Base-by-base conservation (phyloP, 2,113 vertebrate genomes). In the Conger conger region DNA sequence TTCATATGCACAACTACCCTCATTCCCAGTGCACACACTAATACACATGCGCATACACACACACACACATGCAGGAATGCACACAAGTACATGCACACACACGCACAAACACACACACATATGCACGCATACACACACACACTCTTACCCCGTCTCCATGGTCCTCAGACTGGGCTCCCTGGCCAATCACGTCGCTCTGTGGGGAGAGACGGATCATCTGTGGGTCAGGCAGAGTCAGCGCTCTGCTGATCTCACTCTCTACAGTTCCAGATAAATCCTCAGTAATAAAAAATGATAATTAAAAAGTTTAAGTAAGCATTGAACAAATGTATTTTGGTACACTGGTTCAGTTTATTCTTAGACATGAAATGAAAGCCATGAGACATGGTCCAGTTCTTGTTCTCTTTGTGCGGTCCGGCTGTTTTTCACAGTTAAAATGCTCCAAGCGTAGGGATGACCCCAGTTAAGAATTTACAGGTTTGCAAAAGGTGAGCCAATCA, bases 151-250 rank as follows among this genome's bases (percentile, higher is more conserved):
- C 38, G 30, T 35, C 81, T 17, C 77, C 20, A 18, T 17, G 84
- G 78, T 23, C 57, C 17, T 86, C 87, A 36, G 78, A 83, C 73
- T 81, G 73, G 53, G 36, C 73, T 45, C 84, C 84, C 82, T 76
- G 83, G 38, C 35, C 76, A 84, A 82, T 86, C 73, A 79, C 30
- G 37, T 89, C 87, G 0, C 63, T 85, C 90, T 91, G 79, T 60
- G 30, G 76, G 20, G 53, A 86, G 3, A 37, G 0, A 85, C 18
- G 73, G 27, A 78, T 73, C 17, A 42, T 20, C 35, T 3, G 76
- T 20, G 35, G 76, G 76, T 78, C 76, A 18, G 17, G 36, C 35
- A 37, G 76, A 38, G 13, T 73, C 80, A 82, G 63, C 15, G n/a
- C 37, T 50, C 79, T 36, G 54, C 53, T 77, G 68, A 18, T 80